Conservation (phyloP, 1,140 invertebrate species). For the Zeugodacus cucurbitae region DNA sequence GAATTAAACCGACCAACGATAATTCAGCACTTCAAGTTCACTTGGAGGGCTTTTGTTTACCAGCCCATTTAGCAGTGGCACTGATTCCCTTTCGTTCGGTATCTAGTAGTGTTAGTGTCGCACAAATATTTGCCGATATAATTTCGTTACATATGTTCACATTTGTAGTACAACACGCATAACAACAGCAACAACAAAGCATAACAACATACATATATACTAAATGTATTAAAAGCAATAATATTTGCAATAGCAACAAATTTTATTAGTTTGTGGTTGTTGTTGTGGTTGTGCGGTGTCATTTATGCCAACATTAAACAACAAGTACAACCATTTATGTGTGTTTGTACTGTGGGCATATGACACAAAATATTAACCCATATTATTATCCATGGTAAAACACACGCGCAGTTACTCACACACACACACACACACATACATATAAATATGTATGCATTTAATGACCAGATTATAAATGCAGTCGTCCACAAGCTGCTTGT, state of each 20-base stretch:
- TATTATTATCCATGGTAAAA: no score
- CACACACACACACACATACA: background rate
- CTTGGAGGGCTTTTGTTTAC: background rate
- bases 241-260: background rate
- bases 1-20: background rate
- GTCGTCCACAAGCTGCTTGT: background rate
- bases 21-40: background rate
- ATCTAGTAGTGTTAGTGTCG: background rate
- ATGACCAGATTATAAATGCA: conserved; percentile 27
- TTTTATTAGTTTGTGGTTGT: background rate
- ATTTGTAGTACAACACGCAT: background rate
- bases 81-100: background rate
- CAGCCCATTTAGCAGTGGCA: background rate
- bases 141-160: conserved; percentile 2
- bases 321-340: background rate
- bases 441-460: background rate
- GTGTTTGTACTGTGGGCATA: background rate
- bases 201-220: background rate
- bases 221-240: conserved; percentile 2
- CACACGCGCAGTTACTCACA: no score
- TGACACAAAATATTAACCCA: no score
- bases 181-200: background rate
- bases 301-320: background rate
- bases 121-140: background rate
- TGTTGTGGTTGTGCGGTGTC: background rate